Evolutionary conservation across 2,113 vertebrate species (phyloP).

Genomic region (Prinia subflava): DNA sequence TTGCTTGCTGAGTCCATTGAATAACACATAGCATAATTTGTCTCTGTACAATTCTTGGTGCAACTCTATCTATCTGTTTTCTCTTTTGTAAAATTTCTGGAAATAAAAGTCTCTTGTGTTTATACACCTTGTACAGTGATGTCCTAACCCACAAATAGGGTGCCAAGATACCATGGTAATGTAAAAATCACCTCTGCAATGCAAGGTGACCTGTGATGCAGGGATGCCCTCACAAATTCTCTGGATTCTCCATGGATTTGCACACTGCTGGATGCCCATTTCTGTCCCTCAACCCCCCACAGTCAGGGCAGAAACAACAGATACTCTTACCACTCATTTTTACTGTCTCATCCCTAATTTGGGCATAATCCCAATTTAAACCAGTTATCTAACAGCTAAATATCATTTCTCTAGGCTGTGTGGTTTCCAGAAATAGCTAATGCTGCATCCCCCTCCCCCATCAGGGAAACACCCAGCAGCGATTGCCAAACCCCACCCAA

Average conservation of each 20-base stretch:
- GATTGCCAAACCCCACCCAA: neutral
- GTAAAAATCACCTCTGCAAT: neutral
- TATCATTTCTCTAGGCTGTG: conserved; percentile 18
- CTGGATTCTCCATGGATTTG: neutral
- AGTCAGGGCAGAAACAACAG: neutral
- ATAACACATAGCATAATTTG: neutral
- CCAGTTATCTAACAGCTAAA: conserved; percentile 48
- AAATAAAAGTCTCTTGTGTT: neutral
- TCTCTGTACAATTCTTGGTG: neutral
- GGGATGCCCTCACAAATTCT: neutral
- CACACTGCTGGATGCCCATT: neutral
- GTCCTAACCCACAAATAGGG: neutral
- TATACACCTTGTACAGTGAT: neutral
- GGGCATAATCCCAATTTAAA: conserved; percentile 57
- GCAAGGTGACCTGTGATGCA: fast-evolving
- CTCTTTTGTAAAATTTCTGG: neutral
- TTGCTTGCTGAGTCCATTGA: neutral
- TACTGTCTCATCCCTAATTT: conserved; percentile 30
- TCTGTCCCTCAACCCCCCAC: neutral
- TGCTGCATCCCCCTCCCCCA: neutral
- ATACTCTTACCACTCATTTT: conserved; percentile 46
- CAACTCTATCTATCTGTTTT: neutral
- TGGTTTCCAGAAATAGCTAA: conserved; percentile 45
- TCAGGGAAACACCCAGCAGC: neutral
- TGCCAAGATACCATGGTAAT: neutral